Conservation (phyloP, 2,797 vertebrate species). For the Cynopterus sphinx region DNA sequence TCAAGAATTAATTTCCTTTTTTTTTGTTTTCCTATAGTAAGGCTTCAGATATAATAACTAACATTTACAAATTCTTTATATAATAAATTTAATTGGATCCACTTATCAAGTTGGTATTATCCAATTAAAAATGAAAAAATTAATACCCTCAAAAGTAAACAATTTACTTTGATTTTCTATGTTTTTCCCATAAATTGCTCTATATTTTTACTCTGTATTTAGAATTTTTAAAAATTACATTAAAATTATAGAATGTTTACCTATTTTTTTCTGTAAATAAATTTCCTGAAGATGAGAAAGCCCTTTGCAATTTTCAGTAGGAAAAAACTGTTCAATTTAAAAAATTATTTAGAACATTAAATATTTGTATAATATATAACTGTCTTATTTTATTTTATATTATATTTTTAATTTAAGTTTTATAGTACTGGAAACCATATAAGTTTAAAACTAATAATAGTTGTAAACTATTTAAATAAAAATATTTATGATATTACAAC, state of each 20-base stretch:
- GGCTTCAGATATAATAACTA: not conserved
- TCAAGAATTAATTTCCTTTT: not conserved
- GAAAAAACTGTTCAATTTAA: not conserved
- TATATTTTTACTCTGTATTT: not conserved
- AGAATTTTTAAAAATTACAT: not conserved
- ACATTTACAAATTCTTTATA: not conserved
- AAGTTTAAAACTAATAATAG: not conserved
- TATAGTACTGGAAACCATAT: not conserved
- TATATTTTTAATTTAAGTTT: not conserved
- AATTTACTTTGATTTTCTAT: not conserved
- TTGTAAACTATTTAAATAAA: not conserved
- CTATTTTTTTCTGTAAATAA: not conserved
- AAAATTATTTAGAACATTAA: not conserved
- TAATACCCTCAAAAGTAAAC: not conserved
- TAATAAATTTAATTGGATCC: not conserved
- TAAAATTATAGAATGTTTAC: not conserved
- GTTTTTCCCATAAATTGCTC: not conserved
- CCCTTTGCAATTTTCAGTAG: not conserved
- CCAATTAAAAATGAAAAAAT: not conserved
- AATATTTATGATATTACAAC: not conserved
- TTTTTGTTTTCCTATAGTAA: not conserved
- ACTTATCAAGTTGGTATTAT: not conserved
- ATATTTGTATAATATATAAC: not conserved
- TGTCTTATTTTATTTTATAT: not conserved
- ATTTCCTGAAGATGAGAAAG: conserved; percentile 1